These are phyloP conservation scores for Nycticebus coucang DNA, from an alignment of 2,113 vertebrate genomes.

Conservation along the genomic window DNA sequence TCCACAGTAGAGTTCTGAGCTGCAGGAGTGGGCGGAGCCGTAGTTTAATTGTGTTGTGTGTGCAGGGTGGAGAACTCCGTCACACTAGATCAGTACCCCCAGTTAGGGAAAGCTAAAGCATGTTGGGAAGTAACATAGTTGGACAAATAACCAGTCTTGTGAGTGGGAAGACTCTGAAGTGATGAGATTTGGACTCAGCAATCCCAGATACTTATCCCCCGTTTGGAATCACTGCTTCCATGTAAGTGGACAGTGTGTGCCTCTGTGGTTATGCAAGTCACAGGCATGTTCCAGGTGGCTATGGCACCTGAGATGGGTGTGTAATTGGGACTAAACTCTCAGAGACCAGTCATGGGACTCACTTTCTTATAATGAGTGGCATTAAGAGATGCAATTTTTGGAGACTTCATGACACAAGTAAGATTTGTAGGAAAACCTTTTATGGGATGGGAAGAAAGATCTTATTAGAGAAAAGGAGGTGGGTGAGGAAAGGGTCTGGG, in stretches of 20 bases:
- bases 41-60: not conserved
- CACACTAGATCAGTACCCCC: not conserved
- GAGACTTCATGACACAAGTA: not conserved
- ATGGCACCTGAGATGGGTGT: rapidly evolving
- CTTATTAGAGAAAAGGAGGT: not conserved
- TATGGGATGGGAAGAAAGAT: not conserved
- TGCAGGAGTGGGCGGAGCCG: not conserved
- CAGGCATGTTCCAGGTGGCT: too few relatives aligned
- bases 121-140: not conserved
- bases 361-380: not conserved
- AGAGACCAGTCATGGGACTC: not conserved
- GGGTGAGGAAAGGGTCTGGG: too few relatives aligned
- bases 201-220: rapidly evolving
- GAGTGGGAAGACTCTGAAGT: not conserved
- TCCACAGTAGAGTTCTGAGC: not conserved
- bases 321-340: not conserved
- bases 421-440: not conserved
- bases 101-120: not conserved
- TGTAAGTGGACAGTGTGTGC: not conserved
- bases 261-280: not conserved
- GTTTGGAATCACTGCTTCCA: not conserved
- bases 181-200: too few relatives aligned
- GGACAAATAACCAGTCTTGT: not conserved
- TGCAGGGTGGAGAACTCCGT: not conserved
- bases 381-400: not conserved